A percentile compares a stretch with the other conserved stretches of the same genome.
phyloP scores from a whole-genome alignment of 2,888 invertebrate species.

The Morpho deidamia region DNA sequence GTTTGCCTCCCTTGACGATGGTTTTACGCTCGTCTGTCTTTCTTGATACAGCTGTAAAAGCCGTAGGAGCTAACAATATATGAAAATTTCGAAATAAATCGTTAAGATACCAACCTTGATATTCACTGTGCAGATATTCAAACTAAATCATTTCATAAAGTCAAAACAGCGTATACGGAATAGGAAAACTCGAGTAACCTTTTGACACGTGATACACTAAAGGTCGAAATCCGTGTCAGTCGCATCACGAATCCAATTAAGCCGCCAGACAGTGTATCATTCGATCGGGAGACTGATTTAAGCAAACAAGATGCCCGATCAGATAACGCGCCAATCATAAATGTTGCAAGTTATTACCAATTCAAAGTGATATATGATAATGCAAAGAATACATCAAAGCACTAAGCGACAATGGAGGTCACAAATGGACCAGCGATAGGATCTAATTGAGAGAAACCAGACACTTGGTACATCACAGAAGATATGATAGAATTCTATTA shows the following conservation, averaged over 20 bases:
- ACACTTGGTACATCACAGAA: too few species aligned
- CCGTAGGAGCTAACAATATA: too few species aligned
- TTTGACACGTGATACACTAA: neutral
- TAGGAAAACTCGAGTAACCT: too few species aligned
- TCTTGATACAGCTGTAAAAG: too few species aligned
- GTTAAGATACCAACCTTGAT: too few species aligned
- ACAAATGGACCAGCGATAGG: neutral
- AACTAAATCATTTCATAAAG: too few species aligned
- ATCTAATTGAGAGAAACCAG: neutral
- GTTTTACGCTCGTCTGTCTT: too few species aligned
- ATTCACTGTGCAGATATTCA: too few species aligned
- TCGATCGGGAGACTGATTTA: neutral
- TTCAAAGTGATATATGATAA: conserved; percentile 5
- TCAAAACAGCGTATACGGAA: too few species aligned
- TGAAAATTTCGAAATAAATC: too few species aligned
- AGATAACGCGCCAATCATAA: conserved; percentile 12
- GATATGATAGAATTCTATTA: too few species aligned
- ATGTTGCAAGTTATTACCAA: conserved; percentile 10
- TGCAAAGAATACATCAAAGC: neutral
- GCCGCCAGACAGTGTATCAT: conserved; percentile 9
- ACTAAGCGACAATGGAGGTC: neutral
- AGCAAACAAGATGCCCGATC: conserved; percentile 9
- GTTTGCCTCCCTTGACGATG: too few species aligned
- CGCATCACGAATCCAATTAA: conserved; percentile 9
- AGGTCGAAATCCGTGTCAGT: conserved; percentile 5